Percentiles rank a stretch among this genome's conserved stretches.
These are phyloP conservation scores for Chalcosyrphus nemorum DNA, from an alignment of 2,888 invertebrate genomes.

Conservation along the genomic window DNA sequence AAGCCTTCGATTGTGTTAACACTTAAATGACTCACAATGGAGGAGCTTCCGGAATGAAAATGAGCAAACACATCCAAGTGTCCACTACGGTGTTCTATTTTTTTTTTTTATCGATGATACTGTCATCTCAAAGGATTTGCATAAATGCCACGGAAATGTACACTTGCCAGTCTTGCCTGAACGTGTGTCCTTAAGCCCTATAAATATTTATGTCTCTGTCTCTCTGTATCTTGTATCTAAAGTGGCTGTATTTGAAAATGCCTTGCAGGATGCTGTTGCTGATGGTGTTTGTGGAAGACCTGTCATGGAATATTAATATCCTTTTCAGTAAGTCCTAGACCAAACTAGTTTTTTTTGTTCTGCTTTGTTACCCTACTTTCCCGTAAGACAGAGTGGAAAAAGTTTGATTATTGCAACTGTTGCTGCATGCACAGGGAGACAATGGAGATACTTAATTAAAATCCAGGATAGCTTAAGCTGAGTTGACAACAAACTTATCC, in stretches of 20 bases:
- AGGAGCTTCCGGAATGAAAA: background rate
- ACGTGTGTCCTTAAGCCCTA: background rate
- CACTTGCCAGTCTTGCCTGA: background rate
- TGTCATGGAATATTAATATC: slow-evolving; percentile 33
- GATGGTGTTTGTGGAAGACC: slow-evolving; percentile 27
- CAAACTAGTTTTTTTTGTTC: background rate
- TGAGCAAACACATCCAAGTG: slow-evolving; percentile 3
- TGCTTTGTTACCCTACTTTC: background rate
- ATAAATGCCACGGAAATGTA: slow-evolving; percentile 27
- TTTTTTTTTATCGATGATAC: background rate
- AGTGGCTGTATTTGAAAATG: slow-evolving; percentile 16
- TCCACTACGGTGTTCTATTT: background rate
- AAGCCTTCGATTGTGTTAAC: slow-evolving; percentile 16
- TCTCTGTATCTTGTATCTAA: background rate
- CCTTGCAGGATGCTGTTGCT: background rate
- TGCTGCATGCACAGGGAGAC: slow-evolving; percentile 10
- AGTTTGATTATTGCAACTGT: background rate
- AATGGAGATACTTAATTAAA: slow-evolving; percentile 33
- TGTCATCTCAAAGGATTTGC: slow-evolving; percentile 28
- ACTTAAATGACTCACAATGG: slow-evolving; percentile 20
- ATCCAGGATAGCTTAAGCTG: slow-evolving; percentile 4
- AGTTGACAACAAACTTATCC: slow-evolving; percentile 2
- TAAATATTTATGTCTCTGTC: slow-evolving; percentile 6
- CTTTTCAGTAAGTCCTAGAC: background rate
- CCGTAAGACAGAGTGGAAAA: background rate